These are phyloP conservation scores for Pogonognathellus flavescens DNA, from an alignment of 1,140 invertebrate species.

Conservation along the genomic window DNA sequence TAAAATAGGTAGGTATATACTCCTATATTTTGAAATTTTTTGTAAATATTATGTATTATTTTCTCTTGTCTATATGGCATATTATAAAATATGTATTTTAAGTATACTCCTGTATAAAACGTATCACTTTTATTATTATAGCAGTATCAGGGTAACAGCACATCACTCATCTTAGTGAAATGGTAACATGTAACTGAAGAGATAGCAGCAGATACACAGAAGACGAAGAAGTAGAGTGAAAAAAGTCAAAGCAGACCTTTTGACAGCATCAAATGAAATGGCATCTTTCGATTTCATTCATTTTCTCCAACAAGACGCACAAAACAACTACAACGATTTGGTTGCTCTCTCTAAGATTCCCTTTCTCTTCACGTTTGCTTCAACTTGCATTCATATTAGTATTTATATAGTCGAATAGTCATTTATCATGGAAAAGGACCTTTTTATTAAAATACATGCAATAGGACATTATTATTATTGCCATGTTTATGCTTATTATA, in stretches of 20 bases:
- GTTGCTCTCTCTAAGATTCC: not conserved
- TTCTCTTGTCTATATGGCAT: too few species aligned
- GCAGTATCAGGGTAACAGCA: not conserved
- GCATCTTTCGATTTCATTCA: conserved; percentile 49
- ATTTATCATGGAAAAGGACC: too few species aligned
- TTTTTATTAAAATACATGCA: too few species aligned
- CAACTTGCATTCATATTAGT: not conserved
- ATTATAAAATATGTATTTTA: too few species aligned
- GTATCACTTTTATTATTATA: not conserved
- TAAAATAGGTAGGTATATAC: too few species aligned
- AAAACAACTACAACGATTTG: conserved; percentile 22
- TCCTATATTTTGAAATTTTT: too few species aligned
- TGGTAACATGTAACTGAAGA: conserved; percentile 47
- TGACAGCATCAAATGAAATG: conserved; percentile 50
- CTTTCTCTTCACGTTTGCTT: not conserved
- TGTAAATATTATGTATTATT: too few species aligned
- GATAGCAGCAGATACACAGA: not conserved
- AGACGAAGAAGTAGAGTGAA: too few species aligned
- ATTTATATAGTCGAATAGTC: not conserved
- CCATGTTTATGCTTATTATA: not conserved
- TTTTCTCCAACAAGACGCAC: conserved; percentile 24
- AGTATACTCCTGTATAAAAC: too few species aligned
- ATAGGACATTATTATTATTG: too few species aligned
- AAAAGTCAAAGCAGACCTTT: conserved; percentile 34
- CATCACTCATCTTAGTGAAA: not conserved